Evolutionary conservation across 2,888 invertebrate species (phyloP), one percentile per base, ranked within the genome.

Genomic region (Smittia sp.): DNA sequence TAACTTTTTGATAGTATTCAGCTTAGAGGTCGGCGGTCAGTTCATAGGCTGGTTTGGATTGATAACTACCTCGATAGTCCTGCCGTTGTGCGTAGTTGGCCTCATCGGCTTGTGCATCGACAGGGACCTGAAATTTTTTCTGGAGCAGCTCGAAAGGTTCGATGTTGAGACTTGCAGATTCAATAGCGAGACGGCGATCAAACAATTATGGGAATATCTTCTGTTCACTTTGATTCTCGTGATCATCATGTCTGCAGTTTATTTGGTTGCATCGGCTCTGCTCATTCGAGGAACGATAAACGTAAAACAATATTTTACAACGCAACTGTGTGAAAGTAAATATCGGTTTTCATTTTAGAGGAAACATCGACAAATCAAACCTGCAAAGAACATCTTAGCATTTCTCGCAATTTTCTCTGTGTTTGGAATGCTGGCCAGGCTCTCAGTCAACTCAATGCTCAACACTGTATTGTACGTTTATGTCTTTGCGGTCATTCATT

Each of bases 1-100:
- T 13, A 63, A 63, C 3, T 63, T 63, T n/a, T n/a, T 63, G 22
- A 13, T 63, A 63, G n/a, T 24, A n/a, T 63, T 63, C 22, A 63
- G 27, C 9, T 20, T 63, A 1, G 63, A 63, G 15, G 15, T 15
- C 15, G 63, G 63, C 15, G 63, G 63, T n/a, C 24, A 63, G 27
- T 27, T 63, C 22, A 27, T 63, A 9, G 63, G 63, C 1, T 63
- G 63, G 63, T 63, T 63, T 27, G 63, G 63, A 2, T 27, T 63
- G 15, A 27, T 63, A 13, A 27, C 63, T 27, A 63, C 4, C 25
- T 25, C 20, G 9, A 2, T 63, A 4, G 13, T 63, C 15, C 25
- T 63, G 2, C 63, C 63, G 3, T 3, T 27, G n/a, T 25, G 22
- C 2, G 27, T 63, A 1, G 7, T 63, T 13, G 24, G 11, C 6